Conservation (phyloP, 2,888 invertebrate genomes). For the Tipula vernalis region DNA sequence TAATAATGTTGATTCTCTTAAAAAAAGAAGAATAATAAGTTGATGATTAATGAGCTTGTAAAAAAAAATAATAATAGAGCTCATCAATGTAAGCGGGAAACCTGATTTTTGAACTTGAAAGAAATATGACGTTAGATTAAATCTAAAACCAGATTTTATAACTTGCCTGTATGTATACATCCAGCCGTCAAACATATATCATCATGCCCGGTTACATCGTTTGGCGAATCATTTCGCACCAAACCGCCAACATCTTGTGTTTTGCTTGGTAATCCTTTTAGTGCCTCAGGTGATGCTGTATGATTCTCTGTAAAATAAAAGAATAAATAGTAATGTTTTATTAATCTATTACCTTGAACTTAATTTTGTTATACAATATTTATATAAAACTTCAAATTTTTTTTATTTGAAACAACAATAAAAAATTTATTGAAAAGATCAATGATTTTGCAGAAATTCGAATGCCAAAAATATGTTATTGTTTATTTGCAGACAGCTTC, state of each 20-base stretch:
- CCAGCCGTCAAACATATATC: conserved; percentile 58
- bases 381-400: neutral
- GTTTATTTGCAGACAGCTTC: neutral
- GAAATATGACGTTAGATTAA: neutral
- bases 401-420: neutral
- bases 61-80: neutral
- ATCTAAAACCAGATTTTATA: neutral
- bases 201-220: conserved; percentile 25
- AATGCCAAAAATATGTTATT: neutral
- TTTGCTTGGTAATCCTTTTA: conserved; percentile 20
- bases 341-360: neutral
- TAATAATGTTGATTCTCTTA: neutral
- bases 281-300: conserved; percentile 25
- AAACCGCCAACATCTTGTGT: conserved; percentile 14
- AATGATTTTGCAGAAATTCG: neutral
- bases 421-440: neutral
- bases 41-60: neutral
- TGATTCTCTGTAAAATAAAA: conserved; percentile 19
- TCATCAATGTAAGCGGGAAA: neutral
- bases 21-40: neutral
- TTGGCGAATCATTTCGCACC: conserved; percentile 17
- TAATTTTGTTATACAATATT: neutral
- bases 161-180: conserved; percentile 50
- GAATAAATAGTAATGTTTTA: neutral
- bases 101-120: neutral